Percentiles rank a stretch among this genome's conserved stretches.
Conservation (phyloP, 2,113 vertebrate species). For the Penelope pileata region DNA sequence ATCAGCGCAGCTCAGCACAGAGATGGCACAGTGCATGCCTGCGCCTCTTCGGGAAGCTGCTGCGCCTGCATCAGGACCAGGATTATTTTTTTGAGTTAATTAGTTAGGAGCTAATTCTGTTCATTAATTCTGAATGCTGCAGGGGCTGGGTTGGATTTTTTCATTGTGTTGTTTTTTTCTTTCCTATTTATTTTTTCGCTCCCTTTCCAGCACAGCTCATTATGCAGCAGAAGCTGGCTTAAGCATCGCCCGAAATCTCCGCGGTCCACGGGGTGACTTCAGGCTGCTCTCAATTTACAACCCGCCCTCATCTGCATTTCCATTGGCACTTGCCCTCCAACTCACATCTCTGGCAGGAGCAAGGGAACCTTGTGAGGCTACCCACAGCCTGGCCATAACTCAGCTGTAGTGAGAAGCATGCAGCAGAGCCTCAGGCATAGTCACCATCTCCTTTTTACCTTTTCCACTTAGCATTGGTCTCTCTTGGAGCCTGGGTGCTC, state of each 20-base stretch:
- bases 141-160: not conserved
- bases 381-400: not conserved
- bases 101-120: not conserved
- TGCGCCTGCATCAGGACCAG: not conserved
- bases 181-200: not conserved
- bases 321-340: not conserved
- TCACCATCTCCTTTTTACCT: not conserved
- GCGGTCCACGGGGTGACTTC: not conserved
- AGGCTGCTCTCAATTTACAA: not conserved
- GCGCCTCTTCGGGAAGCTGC: not conserved
- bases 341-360: not conserved
- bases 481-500: not conserved
- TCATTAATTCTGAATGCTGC: conserved; percentile 22
- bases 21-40: not conserved
- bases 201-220: not conserved
- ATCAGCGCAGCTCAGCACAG: not conserved
- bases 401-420: not conserved
- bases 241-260: not conserved
- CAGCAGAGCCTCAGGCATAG: not conserved
- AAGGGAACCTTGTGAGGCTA: not conserved
- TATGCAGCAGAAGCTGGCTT: not conserved
- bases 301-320: not conserved
- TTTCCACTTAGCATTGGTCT: not conserved
- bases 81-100: conserved; percentile 21
- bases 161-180: not conserved